Conservation (phyloP, 2,888 invertebrate genomes). For the Alviniconcha strummeri region DNA sequence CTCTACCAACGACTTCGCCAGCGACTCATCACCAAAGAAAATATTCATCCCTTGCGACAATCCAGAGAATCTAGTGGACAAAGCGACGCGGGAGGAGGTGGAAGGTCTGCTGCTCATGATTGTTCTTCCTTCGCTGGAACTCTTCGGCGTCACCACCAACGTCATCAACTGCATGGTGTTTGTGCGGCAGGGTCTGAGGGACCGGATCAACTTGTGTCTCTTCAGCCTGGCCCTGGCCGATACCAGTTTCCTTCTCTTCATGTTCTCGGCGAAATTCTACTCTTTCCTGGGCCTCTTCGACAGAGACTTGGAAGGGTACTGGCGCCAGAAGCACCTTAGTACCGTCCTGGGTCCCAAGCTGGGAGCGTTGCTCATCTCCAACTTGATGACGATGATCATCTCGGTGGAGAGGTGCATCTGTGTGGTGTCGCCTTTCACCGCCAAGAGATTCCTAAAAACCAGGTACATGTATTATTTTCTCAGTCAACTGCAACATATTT, state of each 20-base stretch:
- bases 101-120: neutral
- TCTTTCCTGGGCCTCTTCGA: slow-evolving; percentile 12
- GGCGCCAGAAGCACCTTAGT: slow-evolving; percentile 17
- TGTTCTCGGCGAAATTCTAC: slow-evolving; percentile 14
- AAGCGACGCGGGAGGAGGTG: neutral
- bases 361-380: slow-evolving; percentile 18
- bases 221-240: slow-evolving; percentile 23
- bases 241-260: neutral
- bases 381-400: slow-evolving; percentile 14
- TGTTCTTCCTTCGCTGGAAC: neutral
- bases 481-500: too few species aligned
- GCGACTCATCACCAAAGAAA: too few species aligned
- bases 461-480: neutral
- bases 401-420: slow-evolving; percentile 18
- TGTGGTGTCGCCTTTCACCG: slow-evolving; percentile 19
- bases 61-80: neutral
- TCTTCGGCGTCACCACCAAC: slow-evolving; percentile 18
- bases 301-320: neutral
- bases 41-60: slow-evolving; percentile 16
- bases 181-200: slow-evolving; percentile 1
- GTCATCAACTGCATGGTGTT: slow-evolving; percentile 20
- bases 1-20: too few species aligned
- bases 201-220: slow-evolving; percentile 21
- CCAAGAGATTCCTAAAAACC: slow-evolving; percentile 21
- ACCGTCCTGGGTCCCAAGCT: slow-evolving; percentile 7